Evolutionary conservation across 2,797 vertebrate genomes (phyloP).

Genomic region (Synanceia verrucosa): DNA sequence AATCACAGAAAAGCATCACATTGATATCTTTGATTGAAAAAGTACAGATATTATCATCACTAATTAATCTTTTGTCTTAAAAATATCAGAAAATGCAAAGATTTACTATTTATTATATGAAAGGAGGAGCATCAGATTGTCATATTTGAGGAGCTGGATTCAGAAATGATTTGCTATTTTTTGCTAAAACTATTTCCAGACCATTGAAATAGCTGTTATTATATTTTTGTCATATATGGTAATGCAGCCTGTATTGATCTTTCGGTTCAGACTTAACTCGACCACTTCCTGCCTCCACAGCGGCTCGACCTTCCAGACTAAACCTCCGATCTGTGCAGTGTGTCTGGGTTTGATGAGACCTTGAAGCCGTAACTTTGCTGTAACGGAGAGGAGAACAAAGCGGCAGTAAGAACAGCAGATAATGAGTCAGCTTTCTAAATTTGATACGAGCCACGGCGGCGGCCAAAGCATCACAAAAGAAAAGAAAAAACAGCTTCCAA

Average conservation of each 20-base stretch:
- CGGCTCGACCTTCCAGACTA: constrained; percentile 32
- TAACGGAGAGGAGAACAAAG: constrained; percentile 76
- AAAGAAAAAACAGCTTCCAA: constrained; percentile 75
- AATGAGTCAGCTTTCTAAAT: constrained; percentile 82
- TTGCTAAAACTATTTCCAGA: not conserved
- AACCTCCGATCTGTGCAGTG: constrained; percentile 62
- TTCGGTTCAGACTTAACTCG: constrained; percentile 15
- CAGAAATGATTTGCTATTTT: not conserved
- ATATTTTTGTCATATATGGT: too few species aligned
- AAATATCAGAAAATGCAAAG: not conserved
- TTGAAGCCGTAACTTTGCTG: constrained; percentile 63
- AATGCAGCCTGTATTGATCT: not conserved
- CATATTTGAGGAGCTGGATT: not conserved
- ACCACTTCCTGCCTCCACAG: constrained; percentile 33
- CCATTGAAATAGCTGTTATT: not conserved
- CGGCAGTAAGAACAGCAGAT: constrained; percentile 84
- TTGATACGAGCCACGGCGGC: constrained; percentile 74
- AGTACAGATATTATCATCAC: not conserved
- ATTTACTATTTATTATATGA: not conserved
- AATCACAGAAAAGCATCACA: not conserved
- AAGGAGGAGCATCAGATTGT: not conserved
- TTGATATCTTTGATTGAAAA: not conserved
- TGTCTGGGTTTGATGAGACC: constrained; percentile 52
- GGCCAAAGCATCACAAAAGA: constrained; percentile 80
- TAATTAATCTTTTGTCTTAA: not conserved